These are phyloP conservation scores for human DNA, from an alignment of 2,113 vertebrate genomes.

Conservation along the genomic window DNA sequence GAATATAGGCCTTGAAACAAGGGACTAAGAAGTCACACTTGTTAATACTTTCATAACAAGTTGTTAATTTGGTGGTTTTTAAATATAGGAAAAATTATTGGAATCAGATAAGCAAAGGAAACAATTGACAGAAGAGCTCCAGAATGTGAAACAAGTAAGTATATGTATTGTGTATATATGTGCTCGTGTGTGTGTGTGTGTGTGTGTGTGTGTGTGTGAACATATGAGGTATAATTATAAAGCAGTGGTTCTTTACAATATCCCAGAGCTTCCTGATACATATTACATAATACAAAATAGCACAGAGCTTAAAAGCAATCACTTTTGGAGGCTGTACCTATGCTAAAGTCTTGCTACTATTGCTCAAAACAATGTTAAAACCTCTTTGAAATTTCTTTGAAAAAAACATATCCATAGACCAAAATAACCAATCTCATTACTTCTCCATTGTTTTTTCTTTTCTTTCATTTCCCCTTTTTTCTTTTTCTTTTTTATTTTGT, in stretches of 20 bases:
- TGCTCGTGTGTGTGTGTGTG: neutral
- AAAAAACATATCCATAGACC: neutral
- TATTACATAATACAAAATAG: neutral
- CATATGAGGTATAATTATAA: neutral
- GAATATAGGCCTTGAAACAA: slow-evolving; percentile 8
- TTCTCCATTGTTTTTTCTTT: neutral
- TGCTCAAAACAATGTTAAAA: neutral
- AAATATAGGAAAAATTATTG: slow-evolving; percentile 87
- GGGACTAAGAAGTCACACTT: neutral
- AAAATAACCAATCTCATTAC: neutral
- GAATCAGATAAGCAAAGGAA: slow-evolving; percentile 88
- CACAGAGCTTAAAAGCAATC: neutral
- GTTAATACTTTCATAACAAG: neutral
- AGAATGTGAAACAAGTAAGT: slow-evolving; percentile 89
- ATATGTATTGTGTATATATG: neutral
- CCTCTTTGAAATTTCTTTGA: neutral
- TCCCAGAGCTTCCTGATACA: neutral
- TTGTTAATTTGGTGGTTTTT: slow-evolving; percentile 37
- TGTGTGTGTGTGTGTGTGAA: neutral
- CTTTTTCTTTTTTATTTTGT: neutral
- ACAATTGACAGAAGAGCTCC: slow-evolving; percentile 89
- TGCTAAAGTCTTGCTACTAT: neutral
- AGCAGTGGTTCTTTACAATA: neutral
- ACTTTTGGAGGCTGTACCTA: neutral
- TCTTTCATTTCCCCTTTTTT: neutral